These are phyloP conservation scores for Chiroxiphia lanceolata DNA, from an alignment of 2,797 vertebrate species.

Conservation along the genomic window DNA sequence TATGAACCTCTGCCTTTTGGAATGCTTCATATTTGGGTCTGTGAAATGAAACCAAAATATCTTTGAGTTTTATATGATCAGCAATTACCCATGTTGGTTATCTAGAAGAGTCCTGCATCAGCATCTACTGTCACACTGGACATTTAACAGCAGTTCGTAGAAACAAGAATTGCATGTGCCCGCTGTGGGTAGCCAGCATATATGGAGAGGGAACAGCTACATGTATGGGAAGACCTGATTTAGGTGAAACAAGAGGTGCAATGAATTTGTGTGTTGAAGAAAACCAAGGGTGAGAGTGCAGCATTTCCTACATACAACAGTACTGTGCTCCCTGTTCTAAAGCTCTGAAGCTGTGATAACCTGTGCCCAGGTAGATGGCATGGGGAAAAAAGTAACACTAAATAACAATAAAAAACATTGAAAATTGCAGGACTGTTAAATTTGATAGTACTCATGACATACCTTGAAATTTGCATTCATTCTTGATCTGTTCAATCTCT, in stretches of 20 bases:
- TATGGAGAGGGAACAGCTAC: not conserved
- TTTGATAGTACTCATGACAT: not conserved
- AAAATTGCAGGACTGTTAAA: not conserved
- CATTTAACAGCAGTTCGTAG: not conserved
- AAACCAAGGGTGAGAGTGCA: not conserved
- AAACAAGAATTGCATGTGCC: not conserved
- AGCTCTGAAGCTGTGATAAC: not conserved
- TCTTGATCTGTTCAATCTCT: not conserved
- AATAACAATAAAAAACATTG: not conserved
- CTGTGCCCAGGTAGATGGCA: not conserved
- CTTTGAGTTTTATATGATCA: not conserved
- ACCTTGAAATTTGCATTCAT: slow-evolving; percentile 61
- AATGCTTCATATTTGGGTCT: not conserved
- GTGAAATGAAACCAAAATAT: not conserved
- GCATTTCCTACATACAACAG: not conserved
- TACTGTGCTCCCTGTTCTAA: not conserved
- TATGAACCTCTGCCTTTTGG: not conserved
- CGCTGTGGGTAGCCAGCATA: not conserved
- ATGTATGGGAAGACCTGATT: not conserved
- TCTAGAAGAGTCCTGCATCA: not conserved
- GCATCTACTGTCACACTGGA: not conserved
- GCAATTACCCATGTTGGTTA: not conserved
- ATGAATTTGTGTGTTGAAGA: not conserved
- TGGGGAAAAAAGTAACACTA: not conserved
- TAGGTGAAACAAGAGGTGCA: not conserved